phyloP scores from a whole-genome alignment of 2,113 vertebrate species.

The Cephalopholis sonnerati region DNA sequence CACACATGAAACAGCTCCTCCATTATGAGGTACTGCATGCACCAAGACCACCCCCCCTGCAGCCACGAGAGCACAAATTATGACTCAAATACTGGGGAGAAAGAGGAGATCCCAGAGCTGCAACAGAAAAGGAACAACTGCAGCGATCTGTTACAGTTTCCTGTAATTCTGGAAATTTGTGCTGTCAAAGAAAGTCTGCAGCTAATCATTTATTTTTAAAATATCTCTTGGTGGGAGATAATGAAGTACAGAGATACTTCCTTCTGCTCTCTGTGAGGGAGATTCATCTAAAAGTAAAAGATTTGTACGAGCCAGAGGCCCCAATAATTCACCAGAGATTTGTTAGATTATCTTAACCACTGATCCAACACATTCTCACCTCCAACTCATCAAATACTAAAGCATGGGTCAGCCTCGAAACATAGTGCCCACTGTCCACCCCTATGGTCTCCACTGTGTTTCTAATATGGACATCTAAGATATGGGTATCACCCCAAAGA shows the following conservation, averaged over 20 bases:
- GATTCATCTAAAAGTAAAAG: background rate
- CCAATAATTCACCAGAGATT: fast-evolving
- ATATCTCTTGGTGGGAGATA: background rate
- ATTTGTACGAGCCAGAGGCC: background rate
- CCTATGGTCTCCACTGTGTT: too few relatives aligned
- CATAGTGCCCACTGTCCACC: too few relatives aligned
- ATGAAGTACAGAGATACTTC: background rate
- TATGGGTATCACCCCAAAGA: too few relatives aligned
- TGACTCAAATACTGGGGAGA: background rate
- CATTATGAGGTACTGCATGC: conserved; percentile 11
- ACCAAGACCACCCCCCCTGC: background rate
- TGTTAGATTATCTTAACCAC: too few relatives aligned
- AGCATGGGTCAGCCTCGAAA: too few relatives aligned
- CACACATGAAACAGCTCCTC: conserved; percentile 9
- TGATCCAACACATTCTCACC: too few relatives aligned
- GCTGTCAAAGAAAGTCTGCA: background rate
- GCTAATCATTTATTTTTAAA: conserved; percentile 1
- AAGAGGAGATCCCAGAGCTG: background rate
- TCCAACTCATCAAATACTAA: too few relatives aligned
- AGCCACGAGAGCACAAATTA: background rate
- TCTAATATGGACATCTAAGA: too few relatives aligned
- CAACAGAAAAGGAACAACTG: too few relatives aligned
- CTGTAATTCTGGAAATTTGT: background rate
- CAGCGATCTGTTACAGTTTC: background rate
- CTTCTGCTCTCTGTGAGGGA: background rate